phyloP scores from a whole-genome alignment of 2,797 vertebrate species.

The Sebastes minor region DNA sequence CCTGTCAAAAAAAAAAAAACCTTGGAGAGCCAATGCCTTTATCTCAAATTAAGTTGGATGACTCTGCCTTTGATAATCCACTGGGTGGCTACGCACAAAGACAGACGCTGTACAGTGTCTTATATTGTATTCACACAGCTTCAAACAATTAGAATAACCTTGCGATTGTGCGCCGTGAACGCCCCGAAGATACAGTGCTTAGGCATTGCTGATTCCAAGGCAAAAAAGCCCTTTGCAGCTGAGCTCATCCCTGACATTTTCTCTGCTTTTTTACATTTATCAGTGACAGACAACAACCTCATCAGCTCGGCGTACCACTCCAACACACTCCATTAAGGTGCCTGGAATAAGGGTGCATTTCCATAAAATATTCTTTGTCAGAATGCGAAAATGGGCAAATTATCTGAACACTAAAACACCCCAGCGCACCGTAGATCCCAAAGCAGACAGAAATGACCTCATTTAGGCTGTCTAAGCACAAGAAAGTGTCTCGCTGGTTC shows the following conservation, averaged over 20 bases:
- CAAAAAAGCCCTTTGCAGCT: conserved; percentile 52
- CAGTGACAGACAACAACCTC: conserved; percentile 80
- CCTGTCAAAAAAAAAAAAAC: conserved; percentile 35
- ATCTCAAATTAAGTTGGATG: conserved; percentile 51
- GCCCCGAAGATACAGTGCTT: conserved; percentile 44
- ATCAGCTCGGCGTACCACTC: conserved; percentile 66
- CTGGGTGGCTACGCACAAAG: conserved; percentile 9
- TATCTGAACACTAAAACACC: conserved; percentile 82
- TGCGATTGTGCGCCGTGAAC: conserved; percentile 48
- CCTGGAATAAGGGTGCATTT: conserved; percentile 81
- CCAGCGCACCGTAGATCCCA: conserved; percentile 68
- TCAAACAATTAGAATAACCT: conserved; percentile 68
- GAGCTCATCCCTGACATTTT: conserved; percentile 71
- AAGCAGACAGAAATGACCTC: conserved; percentile 84
- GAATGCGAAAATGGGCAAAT: conserved; percentile 84
- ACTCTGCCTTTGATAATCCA: conserved; percentile 39
- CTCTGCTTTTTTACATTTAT: conserved; percentile 71
- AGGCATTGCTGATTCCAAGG: conserved; percentile 61
- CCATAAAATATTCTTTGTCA: conserved; percentile 87
- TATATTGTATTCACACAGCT: conserved; percentile 44
- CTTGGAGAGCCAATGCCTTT: conserved; percentile 32
- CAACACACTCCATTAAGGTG: conserved; percentile 82
- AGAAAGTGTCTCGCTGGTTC: conserved; percentile 75
- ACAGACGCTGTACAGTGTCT: conserved; percentile 7
- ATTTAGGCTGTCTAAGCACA: conserved; percentile 85